Evolutionary conservation across 1,140 invertebrate genomes (phyloP).

Genomic region (Trichonephila inaurata): DNA sequence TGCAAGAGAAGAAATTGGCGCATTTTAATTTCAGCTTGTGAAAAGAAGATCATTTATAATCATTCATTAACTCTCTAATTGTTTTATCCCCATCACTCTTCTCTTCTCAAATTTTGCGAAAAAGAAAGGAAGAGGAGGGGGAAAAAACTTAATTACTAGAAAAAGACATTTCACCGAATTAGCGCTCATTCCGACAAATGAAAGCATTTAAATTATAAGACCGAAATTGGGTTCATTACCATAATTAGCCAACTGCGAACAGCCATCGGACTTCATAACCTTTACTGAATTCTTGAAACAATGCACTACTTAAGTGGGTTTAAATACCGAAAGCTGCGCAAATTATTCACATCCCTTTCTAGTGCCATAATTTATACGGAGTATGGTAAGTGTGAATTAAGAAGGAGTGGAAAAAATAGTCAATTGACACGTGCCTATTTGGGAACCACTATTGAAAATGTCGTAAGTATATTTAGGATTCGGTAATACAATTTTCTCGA

Average conservation of each 20-base stretch:
- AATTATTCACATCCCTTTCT: slow-evolving; percentile 53
- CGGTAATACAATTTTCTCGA: slow-evolving; percentile 70
- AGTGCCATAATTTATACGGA: slow-evolving; percentile 54
- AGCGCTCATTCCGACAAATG: slow-evolving; percentile 44
- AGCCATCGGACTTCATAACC: slow-evolving; percentile 21
- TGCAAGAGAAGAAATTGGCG: not conserved
- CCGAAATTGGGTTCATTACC: slow-evolving; percentile 59
- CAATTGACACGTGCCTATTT: slow-evolving; percentile 66
- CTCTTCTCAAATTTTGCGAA: slow-evolving; percentile 7
- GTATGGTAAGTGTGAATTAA: not conserved
- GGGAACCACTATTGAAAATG: slow-evolving; percentile 60
- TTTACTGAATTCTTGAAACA: slow-evolving; percentile 38
- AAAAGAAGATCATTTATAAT: slow-evolving; percentile 14
- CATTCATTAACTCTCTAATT: slow-evolving; percentile 36
- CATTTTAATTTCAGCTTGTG: slow-evolving; percentile 17
- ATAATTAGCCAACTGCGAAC: slow-evolving; percentile 60
- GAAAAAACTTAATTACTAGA: slow-evolving; percentile 39
- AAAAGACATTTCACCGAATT: slow-evolving; percentile 46
- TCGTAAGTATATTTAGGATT: slow-evolving; percentile 69
- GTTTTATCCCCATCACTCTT: slow-evolving; percentile 29
- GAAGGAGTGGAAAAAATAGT: slow-evolving; percentile 13
- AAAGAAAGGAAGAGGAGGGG: not conserved
- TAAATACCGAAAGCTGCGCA: slow-evolving; percentile 54
- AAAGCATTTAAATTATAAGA: slow-evolving; percentile 64
- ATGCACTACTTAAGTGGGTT: slow-evolving; percentile 59